Percentiles rank a stretch among this genome's conserved stretches.
Conservation (phyloP, 2,888 invertebrate species). For the Latrodectus hesperus region DNA sequence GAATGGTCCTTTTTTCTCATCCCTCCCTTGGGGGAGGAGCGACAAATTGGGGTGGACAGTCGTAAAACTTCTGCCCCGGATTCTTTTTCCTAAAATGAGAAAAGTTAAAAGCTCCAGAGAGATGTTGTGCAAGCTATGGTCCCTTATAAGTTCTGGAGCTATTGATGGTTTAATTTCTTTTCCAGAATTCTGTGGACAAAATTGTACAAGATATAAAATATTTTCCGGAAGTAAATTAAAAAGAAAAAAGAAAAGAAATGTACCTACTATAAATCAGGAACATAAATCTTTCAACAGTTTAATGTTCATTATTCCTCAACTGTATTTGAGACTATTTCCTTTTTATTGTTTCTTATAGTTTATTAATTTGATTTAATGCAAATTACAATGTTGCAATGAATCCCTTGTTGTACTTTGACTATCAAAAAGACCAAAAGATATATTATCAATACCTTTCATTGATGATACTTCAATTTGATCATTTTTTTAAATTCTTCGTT, state of each 20-base stretch:
- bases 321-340: too few relatives aligned
- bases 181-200: background rate
- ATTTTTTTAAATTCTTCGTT: too few relatives aligned
- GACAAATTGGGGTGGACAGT: slow-evolving; percentile 55
- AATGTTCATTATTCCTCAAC: too few relatives aligned
- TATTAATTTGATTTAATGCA: too few relatives aligned
- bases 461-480: too few relatives aligned
- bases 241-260: background rate
- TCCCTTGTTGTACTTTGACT: too few relatives aligned
- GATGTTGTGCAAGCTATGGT: background rate
- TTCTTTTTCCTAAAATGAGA: slow-evolving; percentile 37
- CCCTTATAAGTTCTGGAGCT: background rate
- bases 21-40: slow-evolving; percentile 11
- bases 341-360: too few relatives aligned
- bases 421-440: too few relatives aligned
- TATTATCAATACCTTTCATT: too few relatives aligned
- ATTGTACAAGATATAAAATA: background rate
- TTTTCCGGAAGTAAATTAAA: background rate
- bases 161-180: background rate
- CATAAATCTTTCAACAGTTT: too few relatives aligned
- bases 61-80: slow-evolving; percentile 38
- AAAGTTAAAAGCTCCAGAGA: slow-evolving; percentile 34
- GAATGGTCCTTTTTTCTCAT: background rate
- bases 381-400: too few relatives aligned
- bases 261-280: too few relatives aligned